A percentile compares a stretch with the other conserved stretches of the same genome.
Evolutionary conservation across 1,140 invertebrate species (phyloP).

Genomic region (Lucilia cuprina): DNA sequence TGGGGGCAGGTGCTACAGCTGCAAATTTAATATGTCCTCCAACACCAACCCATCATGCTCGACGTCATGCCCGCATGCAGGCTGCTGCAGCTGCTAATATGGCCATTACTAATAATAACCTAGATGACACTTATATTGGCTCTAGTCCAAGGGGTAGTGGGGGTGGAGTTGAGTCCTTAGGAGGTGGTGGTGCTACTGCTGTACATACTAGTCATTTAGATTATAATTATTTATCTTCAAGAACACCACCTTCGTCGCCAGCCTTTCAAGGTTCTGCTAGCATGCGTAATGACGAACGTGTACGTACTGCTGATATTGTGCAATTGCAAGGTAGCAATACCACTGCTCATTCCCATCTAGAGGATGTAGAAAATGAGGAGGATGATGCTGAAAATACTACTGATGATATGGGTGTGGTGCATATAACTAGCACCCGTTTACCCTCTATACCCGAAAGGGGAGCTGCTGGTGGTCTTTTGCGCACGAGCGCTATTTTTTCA

Average conservation of each 20-base stretch:
- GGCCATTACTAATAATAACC: constrained; percentile 45
- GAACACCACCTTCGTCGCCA: constrained; percentile 43
- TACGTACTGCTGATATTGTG: constrained; percentile 58
- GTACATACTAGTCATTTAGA: constrained; percentile 52
- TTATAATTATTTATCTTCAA: constrained; percentile 43
- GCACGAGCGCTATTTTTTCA: constrained; percentile 60
- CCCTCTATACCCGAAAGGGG: constrained; percentile 82
- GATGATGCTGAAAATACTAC: constrained; percentile 16
- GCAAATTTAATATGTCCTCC: constrained; percentile 73
- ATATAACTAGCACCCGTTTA: constrained; percentile 76
- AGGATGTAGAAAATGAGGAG: not conserved
- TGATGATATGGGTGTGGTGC: constrained; percentile 69
- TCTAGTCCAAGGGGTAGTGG: constrained; percentile 5
- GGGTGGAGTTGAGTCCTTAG: not conserved
- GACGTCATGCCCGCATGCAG: constrained; percentile 62
- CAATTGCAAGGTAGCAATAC: constrained; percentile 47
- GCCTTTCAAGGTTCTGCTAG: constrained; percentile 19
- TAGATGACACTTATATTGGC: constrained; percentile 42
- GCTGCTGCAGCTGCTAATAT: constrained; percentile 54
- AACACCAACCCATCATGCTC: constrained; percentile 82
- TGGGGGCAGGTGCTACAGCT: constrained; percentile 50
- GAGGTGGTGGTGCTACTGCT: constrained; percentile 35
- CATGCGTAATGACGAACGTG: constrained; percentile 9
- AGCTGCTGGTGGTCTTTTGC: constrained; percentile 49
- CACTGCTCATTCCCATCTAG: constrained; percentile 40